Conservation (phyloP, 2,888 invertebrate species). For the Xanthia togata region DNA sequence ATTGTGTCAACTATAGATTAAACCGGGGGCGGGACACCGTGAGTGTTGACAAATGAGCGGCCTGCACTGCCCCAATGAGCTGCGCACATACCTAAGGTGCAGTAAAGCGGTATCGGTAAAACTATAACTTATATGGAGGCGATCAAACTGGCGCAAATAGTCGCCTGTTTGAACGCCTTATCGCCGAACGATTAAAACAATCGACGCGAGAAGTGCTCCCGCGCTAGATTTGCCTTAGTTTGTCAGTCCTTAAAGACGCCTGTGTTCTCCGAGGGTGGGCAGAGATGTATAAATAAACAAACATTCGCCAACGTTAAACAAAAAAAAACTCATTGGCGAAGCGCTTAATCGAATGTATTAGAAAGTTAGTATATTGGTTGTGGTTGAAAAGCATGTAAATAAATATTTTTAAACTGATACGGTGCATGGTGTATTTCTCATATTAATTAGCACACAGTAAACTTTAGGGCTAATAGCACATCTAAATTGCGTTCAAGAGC, state of each 20-base stretch:
- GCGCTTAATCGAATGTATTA: conserved; percentile 2
- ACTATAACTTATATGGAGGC: neutral
- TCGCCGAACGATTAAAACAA: neutral
- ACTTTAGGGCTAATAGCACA: neutral
- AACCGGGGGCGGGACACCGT: no score
- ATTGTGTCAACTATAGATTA: neutral
- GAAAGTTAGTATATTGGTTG: conserved; percentile 22
- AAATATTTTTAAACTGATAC: neutral
- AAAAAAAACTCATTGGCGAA: neutral
- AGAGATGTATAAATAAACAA: no score
- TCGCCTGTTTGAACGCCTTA: neutral
- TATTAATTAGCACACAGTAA: neutral
- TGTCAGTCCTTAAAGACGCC: neutral
- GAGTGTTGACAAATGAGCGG: no score
- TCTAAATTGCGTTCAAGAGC: no score
- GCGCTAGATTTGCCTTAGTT: neutral
- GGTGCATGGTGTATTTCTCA: conserved; percentile 26
- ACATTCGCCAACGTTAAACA: no score
- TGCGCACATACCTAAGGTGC: no score
- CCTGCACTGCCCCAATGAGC: no score
- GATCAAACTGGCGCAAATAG: neutral
- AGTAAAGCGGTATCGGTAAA: no score
- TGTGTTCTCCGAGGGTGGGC: no score
- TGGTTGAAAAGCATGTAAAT: conserved; percentile 46
- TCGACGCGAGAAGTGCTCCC: no score